Evolutionary conservation across 1,140 invertebrate species (phyloP).

Genomic region (Anoplophora glabripennis): DNA sequence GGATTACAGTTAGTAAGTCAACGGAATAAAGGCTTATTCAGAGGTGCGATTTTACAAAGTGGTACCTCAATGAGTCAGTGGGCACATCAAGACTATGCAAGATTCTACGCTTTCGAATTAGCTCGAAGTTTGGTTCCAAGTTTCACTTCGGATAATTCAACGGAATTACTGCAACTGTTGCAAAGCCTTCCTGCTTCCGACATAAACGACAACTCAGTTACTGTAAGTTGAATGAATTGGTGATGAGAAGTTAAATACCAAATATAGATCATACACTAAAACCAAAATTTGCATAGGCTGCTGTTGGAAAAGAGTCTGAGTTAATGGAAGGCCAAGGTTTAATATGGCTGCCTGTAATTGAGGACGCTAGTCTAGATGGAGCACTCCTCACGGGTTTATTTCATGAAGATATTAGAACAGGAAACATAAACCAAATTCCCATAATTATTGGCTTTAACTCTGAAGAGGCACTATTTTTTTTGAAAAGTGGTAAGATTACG

Average conservation of each 20-base stretch:
- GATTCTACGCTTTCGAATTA: neutral
- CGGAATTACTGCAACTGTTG: neutral
- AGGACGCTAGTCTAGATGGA: neutral
- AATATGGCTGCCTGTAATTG: neutral
- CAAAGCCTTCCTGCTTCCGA: neutral
- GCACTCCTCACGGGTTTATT: neutral
- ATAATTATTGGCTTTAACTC: neutral
- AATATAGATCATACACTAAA: neutral
- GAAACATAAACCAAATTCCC: conserved; percentile 6
- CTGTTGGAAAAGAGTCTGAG: neutral
- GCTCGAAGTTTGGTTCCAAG: neutral
- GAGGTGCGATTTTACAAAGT: conserved; percentile 2
- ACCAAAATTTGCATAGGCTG: too few species aligned
- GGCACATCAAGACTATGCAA: neutral
- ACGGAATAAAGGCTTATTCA: neutral
- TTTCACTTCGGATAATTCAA: neutral
- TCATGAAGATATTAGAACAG: conserved; percentile 1
- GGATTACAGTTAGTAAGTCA: neutral
- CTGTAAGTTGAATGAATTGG: neutral
- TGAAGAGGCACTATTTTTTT: neutral
- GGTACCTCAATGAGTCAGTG: neutral
- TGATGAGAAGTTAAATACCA: neutral
- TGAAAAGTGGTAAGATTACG: neutral
- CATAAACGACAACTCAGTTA: neutral
- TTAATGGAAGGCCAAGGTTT: neutral